These are phyloP conservation scores for Stomatorhinus ivindoensis DNA, from an alignment of 2,113 vertebrate genomes.

Conservation along the genomic window DNA sequence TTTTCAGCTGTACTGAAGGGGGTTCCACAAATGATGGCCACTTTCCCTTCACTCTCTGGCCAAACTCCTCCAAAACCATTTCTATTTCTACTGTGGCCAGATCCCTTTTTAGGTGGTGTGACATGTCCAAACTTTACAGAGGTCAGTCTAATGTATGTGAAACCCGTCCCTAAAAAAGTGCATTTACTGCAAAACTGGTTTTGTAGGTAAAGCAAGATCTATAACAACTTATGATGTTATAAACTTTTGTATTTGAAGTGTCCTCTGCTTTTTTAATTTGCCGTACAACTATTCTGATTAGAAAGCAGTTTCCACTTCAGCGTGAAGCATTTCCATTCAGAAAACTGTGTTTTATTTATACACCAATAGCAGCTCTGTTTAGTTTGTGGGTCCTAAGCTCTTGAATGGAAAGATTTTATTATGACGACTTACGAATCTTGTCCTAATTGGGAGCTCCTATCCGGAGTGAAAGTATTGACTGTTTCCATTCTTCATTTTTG, in stretches of 20 bases:
- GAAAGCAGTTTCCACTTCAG: neutral
- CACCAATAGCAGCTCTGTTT: neutral
- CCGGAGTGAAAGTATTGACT: neutral
- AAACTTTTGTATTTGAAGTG: neutral
- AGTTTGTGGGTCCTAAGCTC: neutral
- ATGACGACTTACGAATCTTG: neutral
- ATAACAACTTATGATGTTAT: neutral
- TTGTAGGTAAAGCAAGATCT: neutral
- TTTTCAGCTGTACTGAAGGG: neutral
- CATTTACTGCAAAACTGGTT: neutral
- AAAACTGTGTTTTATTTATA: neutral
- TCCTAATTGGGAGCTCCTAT: slow-evolving; percentile 9
- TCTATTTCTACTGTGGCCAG: neutral
- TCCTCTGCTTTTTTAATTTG: neutral
- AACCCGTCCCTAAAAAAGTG: neutral
- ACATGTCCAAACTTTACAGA: neutral
- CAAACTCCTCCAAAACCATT: neutral
- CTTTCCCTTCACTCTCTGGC: neutral
- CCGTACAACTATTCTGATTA: neutral
- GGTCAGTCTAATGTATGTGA: neutral
- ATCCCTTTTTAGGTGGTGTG: neutral
- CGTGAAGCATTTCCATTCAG: neutral
- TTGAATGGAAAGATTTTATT: slow-evolving; percentile 1
- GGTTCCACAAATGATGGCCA: neutral
- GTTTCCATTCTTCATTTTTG: slow-evolving; percentile 2